Conservation (phyloP, 1,140 invertebrate genomes). For the Bombus fervidus region DNA sequence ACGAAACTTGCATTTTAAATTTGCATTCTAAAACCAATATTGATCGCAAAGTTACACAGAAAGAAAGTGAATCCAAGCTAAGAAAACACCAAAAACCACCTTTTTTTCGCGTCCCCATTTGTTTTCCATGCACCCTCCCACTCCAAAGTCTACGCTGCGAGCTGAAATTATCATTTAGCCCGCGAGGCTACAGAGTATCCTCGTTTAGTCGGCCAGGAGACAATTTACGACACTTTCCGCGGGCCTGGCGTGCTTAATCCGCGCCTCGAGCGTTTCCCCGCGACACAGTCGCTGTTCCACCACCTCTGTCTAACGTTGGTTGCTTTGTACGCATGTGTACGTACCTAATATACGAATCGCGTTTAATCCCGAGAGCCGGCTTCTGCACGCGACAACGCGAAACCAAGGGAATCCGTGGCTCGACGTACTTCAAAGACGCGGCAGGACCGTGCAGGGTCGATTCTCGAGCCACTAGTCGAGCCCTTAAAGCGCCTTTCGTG, state of each 20-base stretch:
- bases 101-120: neutral
- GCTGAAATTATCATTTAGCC: slow-evolving; percentile 76
- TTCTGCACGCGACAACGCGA: slow-evolving; percentile 18
- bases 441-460: neutral
- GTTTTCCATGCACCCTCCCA: slow-evolving; percentile 17
- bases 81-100: neutral
- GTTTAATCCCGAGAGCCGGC: slow-evolving; percentile 38
- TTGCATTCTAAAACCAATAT: neutral
- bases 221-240: slow-evolving; percentile 71
- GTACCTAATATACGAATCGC: slow-evolving; percentile 35
- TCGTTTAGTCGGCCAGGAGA: slow-evolving; percentile 65
- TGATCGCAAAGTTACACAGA: neutral
- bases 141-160: neutral
- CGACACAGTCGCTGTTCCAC: neutral
- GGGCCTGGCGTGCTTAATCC: slow-evolving; percentile 47
- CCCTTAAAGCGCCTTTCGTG: neutral
- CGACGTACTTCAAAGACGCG: slow-evolving; percentile 28
- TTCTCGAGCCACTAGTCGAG: neutral
- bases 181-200: slow-evolving; percentile 49
- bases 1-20: neutral
- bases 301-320: neutral
- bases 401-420: neutral
- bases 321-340: slow-evolving; percentile 13
- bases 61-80: neutral
- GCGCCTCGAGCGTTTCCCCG: neutral